phyloP scores from a whole-genome alignment of 2,888 invertebrate genomes.

The Drosophila suboccidentalis region DNA sequence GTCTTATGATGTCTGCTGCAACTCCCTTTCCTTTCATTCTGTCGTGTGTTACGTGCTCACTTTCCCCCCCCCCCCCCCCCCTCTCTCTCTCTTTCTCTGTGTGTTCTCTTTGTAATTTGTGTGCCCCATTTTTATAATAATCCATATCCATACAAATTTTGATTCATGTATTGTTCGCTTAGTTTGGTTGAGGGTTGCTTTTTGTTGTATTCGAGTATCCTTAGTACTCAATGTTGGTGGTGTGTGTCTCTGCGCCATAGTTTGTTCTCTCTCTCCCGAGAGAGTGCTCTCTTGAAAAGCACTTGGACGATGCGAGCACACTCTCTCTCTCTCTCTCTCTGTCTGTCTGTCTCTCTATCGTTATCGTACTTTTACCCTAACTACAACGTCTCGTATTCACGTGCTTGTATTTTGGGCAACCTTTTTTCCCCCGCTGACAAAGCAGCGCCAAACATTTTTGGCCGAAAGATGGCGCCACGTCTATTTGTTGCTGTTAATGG shows the following conservation, averaged over 20 bases:
- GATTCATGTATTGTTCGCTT: constrained; percentile 68
- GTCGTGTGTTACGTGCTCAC: too few species aligned
- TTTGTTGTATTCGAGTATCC: constrained; percentile 59
- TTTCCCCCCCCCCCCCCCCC: too few species aligned
- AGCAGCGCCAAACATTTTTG: constrained; percentile 37
- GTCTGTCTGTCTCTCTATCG: constrained; percentile 30
- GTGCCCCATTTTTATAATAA: constrained; percentile 80
- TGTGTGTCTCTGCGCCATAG: constrained; percentile 44
- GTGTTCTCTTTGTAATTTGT: constrained; percentile 35
- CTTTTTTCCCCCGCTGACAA: constrained; percentile 44
- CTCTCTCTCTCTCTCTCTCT: constrained; percentile 16
- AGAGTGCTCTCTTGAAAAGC: constrained; percentile 14
- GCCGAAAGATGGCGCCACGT: constrained; percentile 51
- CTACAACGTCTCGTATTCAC: constrained; percentile 53
- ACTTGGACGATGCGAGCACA: constrained; percentile 1
- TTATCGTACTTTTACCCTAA: constrained; percentile 59
- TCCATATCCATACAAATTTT: constrained; percentile 79
- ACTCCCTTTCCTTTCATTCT: constrained; percentile 15
- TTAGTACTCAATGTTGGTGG: constrained; percentile 34
- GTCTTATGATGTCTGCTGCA: background rate
- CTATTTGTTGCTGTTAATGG: constrained; percentile 48
- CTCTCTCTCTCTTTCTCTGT: background rate
- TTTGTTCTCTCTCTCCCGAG: constrained; percentile 37
- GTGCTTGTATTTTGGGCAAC: constrained; percentile 54
- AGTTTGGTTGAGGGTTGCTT: constrained; percentile 71